These are phyloP conservation scores for Maniola jurtina DNA, from an alignment of 1,140 invertebrate genomes.

Conservation along the genomic window DNA sequence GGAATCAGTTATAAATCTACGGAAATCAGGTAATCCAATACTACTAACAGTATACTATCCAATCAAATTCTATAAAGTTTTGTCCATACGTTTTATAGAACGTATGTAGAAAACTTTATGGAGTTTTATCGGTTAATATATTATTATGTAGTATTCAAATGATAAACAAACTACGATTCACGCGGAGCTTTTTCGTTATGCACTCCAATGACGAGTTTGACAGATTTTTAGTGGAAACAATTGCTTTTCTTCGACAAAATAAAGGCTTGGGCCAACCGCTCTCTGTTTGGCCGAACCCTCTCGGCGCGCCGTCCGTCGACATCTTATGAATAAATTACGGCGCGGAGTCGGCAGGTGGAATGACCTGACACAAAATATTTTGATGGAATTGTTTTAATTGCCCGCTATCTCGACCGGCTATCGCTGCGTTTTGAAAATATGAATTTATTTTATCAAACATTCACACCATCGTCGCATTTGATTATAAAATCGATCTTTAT, in stretches of 20 bases:
- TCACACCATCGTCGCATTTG: slow-evolving; percentile 62
- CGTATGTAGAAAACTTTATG: no score
- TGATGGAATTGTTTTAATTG: slow-evolving; percentile 78
- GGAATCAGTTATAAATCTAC: no score
- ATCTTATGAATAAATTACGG: slow-evolving; percentile 74
- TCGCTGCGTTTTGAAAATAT: slow-evolving; percentile 66
- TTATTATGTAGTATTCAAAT: no score
- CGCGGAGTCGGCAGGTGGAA: slow-evolving; percentile 61
- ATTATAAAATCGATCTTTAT: slow-evolving; percentile 57
- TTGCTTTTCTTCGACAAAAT: slow-evolving; percentile 30
- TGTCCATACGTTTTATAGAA: no score
- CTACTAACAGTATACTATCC: no score
- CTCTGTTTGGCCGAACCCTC: background rate
- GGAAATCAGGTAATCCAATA: no score
- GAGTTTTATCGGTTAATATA: no score
- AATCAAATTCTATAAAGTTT: no score
- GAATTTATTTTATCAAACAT: slow-evolving; percentile 60
- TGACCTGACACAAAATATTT: slow-evolving; percentile 77
- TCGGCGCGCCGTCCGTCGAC: slow-evolving; percentile 36
- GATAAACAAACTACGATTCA: no score
- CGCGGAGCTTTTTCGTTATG: no score
- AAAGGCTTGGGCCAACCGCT: slow-evolving; percentile 17
- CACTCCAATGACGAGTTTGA: no score
- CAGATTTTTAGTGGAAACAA: no score
- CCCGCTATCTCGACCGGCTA: slow-evolving; percentile 65